A percentile compares a stretch with the other conserved stretches of the same genome.
Conservation (phyloP, 1,140 invertebrate genomes). For the silkworm (Bombyx mori) region ASM3026992v2 NC_085121.1:4082501-4083000, state of each 20-base stretch:
- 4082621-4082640: conserved; percentile 36
- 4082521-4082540: neutral
- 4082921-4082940: neutral
- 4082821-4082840: conserved; percentile 99
- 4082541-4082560: no score
- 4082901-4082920: neutral
- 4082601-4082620: conserved; percentile 26
- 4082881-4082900: conserved; percentile 97
- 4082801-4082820: conserved; percentile 97
- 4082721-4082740: conserved; percentile 9
- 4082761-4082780: conserved; percentile 73
- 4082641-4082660: conserved; percentile 32
- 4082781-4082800: conserved; percentile 98
- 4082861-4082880: conserved; percentile 99
- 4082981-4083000: no score
- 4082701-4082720: conserved; percentile 6
- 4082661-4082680: conserved; percentile 21
- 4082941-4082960: neutral
- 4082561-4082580: no score
- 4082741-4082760: conserved; percentile 41
- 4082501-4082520: neutral
- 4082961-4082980: neutral
- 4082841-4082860: conserved; percentile 98
- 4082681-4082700: conserved; percentile 16
- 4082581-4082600: neutral